A percentile compares a stretch with the other conserved stretches of the same genome.
Evolutionary conservation across 1,140 invertebrate species (phyloP).

Genomic region (Danaus melanippus): DNA sequence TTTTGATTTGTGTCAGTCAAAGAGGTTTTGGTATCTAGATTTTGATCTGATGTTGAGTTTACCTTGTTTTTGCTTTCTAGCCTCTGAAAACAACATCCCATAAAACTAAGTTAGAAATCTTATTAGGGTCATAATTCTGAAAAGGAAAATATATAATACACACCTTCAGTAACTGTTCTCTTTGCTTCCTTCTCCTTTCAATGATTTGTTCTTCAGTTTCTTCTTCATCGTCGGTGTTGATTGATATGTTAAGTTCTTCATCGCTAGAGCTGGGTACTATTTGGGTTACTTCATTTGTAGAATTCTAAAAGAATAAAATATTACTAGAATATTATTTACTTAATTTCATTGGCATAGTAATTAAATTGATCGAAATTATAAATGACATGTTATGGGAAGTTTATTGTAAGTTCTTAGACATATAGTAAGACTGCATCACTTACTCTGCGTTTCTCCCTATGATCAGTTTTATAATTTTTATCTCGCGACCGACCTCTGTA

Average conservation of each 20-base stretch:
- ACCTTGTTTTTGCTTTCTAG: constrained; percentile 16
- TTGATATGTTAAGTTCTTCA: constrained; percentile 78
- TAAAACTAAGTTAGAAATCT: neutral
- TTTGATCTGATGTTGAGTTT: constrained; percentile 8
- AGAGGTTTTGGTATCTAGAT: constrained; percentile 8
- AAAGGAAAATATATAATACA: no score
- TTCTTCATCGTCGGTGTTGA: constrained; percentile 90
- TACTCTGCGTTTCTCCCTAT: constrained; percentile 35
- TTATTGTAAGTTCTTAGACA: neutral
- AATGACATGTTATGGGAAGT: no score
- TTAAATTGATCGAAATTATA: no score
- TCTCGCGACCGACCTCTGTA: constrained; percentile 42
- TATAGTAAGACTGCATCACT: constrained; percentile 30
- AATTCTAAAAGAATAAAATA: constrained; percentile 77
- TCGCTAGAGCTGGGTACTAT: constrained; percentile 71
- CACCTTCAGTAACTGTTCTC: constrained; percentile 91
- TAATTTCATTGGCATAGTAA: no score
- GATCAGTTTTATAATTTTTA: constrained; percentile 23
- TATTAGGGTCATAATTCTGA: no score
- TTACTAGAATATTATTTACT: constrained; percentile 6
- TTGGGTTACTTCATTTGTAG: constrained; percentile 84
- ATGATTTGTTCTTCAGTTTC: constrained; percentile 97
- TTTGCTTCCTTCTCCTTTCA: constrained; percentile 88
- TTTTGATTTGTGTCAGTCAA: constrained; percentile 1
- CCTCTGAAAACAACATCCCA: constrained; percentile 20